These are phyloP conservation scores for Tenthredo amoena DNA, from an alignment of 2,888 invertebrate genomes.

Conservation along the genomic window DNA sequence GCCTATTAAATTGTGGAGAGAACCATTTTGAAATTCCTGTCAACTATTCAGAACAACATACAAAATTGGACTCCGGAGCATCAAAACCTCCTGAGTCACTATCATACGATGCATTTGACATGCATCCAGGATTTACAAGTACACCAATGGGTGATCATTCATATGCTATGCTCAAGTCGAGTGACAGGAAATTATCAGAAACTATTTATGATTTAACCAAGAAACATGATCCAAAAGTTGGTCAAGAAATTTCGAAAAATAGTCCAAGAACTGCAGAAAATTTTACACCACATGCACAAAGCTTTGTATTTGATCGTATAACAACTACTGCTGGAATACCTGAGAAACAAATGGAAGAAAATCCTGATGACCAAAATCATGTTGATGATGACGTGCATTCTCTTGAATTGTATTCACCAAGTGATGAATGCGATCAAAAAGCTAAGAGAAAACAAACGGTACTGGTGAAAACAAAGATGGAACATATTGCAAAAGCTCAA, in stretches of 20 bases:
- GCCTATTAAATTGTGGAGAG: conserved; percentile 19
- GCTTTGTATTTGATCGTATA: not conserved
- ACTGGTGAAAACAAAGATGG: conserved; percentile 37
- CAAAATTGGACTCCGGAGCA: not conserved
- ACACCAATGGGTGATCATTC: conserved; percentile 46
- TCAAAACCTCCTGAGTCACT: conserved; percentile 3
- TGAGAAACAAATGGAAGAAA: conserved; percentile 24
- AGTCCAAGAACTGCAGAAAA: conserved; percentile 19
- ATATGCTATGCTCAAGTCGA: conserved; percentile 19
- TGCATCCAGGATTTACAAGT: conserved; percentile 39
- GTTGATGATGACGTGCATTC: conserved; percentile 5
- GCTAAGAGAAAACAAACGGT: conserved; percentile 19
- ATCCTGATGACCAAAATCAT: conserved; percentile 27
- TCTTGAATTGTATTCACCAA: not conserved
- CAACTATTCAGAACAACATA: conserved; percentile 27
- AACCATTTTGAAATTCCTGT: conserved; percentile 19
- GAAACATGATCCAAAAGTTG: not conserved
- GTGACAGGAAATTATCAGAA: conserved; percentile 18
- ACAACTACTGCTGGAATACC: conserved; percentile 23
- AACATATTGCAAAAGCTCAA: conserved; percentile 15
- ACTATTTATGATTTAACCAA: not conserved
- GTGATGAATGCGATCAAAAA: conserved; percentile 11
- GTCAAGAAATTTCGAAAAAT: conserved; percentile 36
- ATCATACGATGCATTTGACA: conserved; percentile 3
- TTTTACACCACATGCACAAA: conserved; percentile 3